These are phyloP conservation scores for Clarias magur DNA, from an alignment of 2,113 vertebrate species.

Conservation along the genomic window DNA sequence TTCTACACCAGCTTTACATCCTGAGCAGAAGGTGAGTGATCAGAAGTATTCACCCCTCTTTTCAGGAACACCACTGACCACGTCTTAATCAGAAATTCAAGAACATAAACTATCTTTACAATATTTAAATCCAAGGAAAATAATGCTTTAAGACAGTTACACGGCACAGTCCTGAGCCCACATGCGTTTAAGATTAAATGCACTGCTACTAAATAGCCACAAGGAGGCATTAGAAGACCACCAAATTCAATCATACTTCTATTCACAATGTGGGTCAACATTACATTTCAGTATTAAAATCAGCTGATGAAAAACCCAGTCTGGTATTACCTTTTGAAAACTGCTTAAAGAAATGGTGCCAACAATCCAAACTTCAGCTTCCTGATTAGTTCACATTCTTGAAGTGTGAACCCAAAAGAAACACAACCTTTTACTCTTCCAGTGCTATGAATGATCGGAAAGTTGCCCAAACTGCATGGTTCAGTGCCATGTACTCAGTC, in stretches of 20 bases:
- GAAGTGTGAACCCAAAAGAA: not conserved
- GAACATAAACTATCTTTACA: not conserved
- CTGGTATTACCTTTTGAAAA: not conserved
- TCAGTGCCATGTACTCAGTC: slow-evolving; percentile 7
- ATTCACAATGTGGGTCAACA: not conserved
- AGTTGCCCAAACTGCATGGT: not conserved
- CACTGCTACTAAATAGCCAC: not conserved
- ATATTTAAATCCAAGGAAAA: not conserved
- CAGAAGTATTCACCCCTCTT: too few species aligned
- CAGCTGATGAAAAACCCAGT: not conserved
- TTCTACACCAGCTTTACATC: too few species aligned
- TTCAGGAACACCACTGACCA: too few species aligned
- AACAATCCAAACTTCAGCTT: not conserved
- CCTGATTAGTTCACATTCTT: not conserved
- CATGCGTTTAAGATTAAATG: not conserved
- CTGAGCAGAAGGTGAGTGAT: too few species aligned
- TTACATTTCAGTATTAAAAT: not conserved
- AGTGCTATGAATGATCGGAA: not conserved
- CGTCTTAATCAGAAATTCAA: too few species aligned
- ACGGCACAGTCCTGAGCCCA: not conserved
- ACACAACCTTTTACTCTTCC: slow-evolving; percentile 1
- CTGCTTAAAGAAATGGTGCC: not conserved
- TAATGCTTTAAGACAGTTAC: too few species aligned
- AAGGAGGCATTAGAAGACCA: slow-evolving; percentile 20
- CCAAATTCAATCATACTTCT: not conserved